phyloP scores from a whole-genome alignment of 2,797 vertebrate species.

The Sciaenops ocellatus region DNA sequence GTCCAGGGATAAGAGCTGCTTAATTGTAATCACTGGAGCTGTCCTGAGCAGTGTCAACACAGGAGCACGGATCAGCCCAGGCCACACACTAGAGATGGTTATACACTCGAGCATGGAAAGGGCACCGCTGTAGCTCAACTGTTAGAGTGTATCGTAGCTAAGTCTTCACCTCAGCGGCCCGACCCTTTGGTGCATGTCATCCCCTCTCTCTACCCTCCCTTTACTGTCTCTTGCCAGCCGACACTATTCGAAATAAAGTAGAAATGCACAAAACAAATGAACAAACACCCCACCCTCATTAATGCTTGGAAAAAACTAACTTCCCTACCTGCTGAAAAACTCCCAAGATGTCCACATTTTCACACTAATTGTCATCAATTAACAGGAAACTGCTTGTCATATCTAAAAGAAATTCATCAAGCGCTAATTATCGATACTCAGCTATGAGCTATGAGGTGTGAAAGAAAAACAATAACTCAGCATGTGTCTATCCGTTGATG shows the following conservation, averaged over 20 bases:
- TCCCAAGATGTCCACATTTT: background rate
- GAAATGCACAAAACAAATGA: no score
- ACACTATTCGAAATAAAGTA: no score
- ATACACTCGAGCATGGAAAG: slow-evolving; percentile 6
- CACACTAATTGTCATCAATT: slow-evolving; percentile 4
- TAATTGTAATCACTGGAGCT: slow-evolving; percentile 85
- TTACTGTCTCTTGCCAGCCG: no score
- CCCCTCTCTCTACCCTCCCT: no score
- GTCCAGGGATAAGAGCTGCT: slow-evolving; percentile 84
- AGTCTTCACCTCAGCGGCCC: no score
- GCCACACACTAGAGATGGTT: slow-evolving; percentile 18
- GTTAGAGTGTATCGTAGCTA: no score
- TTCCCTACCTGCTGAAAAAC: background rate
- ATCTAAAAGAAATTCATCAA: slow-evolving; percentile 14
- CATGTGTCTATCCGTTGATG: background rate
- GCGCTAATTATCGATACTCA: no score
- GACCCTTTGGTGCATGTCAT: no score
- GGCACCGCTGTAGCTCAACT: no score
- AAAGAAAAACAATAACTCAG: background rate
- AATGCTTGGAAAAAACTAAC: background rate
- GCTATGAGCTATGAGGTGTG: background rate
- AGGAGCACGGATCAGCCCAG: slow-evolving; percentile 38
- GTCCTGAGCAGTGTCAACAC: slow-evolving; percentile 66
- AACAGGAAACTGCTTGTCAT: slow-evolving; percentile 4
- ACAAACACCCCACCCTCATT: no score